Conservation (phyloP, 2,888 invertebrate genomes). For the Ichneumon xanthorius region DNA sequence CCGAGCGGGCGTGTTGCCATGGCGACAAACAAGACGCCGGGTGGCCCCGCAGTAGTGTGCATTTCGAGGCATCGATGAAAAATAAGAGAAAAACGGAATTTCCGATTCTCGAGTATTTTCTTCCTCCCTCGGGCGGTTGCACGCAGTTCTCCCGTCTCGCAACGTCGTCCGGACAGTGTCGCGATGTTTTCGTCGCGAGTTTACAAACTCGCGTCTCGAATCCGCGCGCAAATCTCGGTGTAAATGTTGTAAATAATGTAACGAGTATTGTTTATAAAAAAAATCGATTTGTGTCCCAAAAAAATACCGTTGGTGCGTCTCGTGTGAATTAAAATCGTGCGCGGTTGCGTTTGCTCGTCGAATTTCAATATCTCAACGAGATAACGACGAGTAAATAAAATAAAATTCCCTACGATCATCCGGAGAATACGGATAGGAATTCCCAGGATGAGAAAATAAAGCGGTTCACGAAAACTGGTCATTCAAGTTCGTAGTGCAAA, state of each 20-base stretch:
- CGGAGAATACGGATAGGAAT: neutral
- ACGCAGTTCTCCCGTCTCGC: neutral
- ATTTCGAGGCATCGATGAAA: constrained; percentile 22
- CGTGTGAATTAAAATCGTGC: neutral
- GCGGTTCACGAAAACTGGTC: neutral
- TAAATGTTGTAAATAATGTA: constrained; percentile 42
- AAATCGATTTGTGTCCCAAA: constrained; percentile 1
- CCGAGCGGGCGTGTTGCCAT: constrained; percentile 18
- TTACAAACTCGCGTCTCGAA: constrained; percentile 22
- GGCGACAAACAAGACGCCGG: constrained; percentile 41
- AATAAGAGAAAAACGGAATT: constrained; percentile 19
- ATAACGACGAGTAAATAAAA: neutral
- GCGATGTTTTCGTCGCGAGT: constrained; percentile 50
- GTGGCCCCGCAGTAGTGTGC: neutral
- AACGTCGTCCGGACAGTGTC: constrained; percentile 9
- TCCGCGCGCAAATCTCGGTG: constrained; percentile 26
- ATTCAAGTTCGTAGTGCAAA: neutral
- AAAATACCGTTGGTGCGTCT: too few relatives aligned
- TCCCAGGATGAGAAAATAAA: neutral
- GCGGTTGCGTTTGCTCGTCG: neutral
- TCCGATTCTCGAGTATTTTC: constrained; percentile 26
- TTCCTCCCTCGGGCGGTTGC: neutral
- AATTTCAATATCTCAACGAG: neutral
- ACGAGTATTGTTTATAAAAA: neutral
- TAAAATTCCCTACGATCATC: neutral